These are phyloP conservation scores for Oxyscelio sp. DNA, from an alignment of 2,888 invertebrate genomes.

Conservation along the genomic window DNA sequence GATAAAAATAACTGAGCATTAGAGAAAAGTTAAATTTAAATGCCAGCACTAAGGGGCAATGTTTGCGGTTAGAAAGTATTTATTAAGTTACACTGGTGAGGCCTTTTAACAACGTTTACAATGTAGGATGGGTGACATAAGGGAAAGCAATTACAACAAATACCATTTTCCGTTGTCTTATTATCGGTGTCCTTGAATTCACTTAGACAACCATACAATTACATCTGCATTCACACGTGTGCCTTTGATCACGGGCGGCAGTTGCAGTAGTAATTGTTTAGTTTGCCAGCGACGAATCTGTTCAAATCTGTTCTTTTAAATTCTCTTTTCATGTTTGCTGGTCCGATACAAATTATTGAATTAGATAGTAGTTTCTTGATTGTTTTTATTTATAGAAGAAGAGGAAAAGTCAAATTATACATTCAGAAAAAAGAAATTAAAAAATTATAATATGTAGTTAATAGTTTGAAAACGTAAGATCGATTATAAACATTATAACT, in stretches of 20 bases:
- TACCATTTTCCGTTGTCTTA: conserved; percentile 54
- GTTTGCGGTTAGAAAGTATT: background rate
- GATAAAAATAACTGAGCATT: too few relatives aligned
- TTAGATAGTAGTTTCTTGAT: too few relatives aligned
- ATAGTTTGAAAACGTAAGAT: too few relatives aligned
- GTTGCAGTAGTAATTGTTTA: background rate
- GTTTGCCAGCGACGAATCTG: too few relatives aligned
- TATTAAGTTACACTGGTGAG: conserved; percentile 34
- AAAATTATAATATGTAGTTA: too few relatives aligned
- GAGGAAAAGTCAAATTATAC: too few relatives aligned
- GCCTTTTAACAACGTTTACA: conserved; percentile 32
- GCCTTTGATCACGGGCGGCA: conserved; percentile 17
- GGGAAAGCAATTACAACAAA: conserved; percentile 67
- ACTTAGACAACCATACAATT: conserved; percentile 61
- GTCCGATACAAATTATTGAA: too few relatives aligned
- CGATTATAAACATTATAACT: too few relatives aligned
- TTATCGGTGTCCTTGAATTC: conserved; percentile 62
- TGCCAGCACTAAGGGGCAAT: background rate
- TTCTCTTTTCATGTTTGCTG: too few relatives aligned
- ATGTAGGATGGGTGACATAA: conserved; percentile 48
- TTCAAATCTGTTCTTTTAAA: too few relatives aligned
- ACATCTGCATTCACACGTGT: conserved; percentile 49
- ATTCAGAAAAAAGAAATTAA: too few relatives aligned
- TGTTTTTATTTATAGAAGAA: too few relatives aligned
- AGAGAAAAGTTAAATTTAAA: background rate